These are phyloP conservation scores for Podargus strigoides DNA, from an alignment of 2,797 vertebrate genomes.

Conservation along the genomic window DNA sequence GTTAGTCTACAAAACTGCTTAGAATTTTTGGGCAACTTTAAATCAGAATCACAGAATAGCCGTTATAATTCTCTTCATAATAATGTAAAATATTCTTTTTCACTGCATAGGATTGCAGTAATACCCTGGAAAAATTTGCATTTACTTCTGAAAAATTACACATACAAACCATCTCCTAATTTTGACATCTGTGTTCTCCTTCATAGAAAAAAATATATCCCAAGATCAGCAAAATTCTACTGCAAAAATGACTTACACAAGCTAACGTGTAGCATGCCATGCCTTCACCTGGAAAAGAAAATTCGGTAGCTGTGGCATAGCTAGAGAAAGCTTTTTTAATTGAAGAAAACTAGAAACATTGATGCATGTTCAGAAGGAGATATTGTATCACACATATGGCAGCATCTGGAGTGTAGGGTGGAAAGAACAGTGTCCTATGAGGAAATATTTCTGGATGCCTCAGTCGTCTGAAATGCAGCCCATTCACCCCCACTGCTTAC, in stretches of 20 bases:
- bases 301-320: background rate
- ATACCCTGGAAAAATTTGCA: background rate
- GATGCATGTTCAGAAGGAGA: background rate
- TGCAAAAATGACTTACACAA: background rate
- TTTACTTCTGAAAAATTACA: constrained; percentile 3
- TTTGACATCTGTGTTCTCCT: background rate
- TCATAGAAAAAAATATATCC: background rate
- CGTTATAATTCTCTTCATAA: background rate
- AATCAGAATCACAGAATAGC: constrained; percentile 3
- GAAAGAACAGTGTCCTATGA: background rate
- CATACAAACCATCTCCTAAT: background rate
- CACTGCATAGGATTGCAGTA: background rate
- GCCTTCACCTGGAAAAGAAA: background rate
- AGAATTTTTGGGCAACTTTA: constrained; percentile 7
- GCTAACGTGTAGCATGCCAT: background rate
- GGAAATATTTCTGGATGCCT: constrained; percentile 6
- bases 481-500: constrained; percentile 31
- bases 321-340: background rate
- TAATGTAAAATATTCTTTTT: background rate
- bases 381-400: background rate
- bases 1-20: background rate
- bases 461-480: constrained; percentile 19
- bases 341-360: background rate
- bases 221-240: background rate
- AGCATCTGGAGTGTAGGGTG: constrained; percentile 10